phyloP scores from a whole-genome alignment of 2,113 vertebrate genomes.

The Phylloscopus trochilus region DNA sequence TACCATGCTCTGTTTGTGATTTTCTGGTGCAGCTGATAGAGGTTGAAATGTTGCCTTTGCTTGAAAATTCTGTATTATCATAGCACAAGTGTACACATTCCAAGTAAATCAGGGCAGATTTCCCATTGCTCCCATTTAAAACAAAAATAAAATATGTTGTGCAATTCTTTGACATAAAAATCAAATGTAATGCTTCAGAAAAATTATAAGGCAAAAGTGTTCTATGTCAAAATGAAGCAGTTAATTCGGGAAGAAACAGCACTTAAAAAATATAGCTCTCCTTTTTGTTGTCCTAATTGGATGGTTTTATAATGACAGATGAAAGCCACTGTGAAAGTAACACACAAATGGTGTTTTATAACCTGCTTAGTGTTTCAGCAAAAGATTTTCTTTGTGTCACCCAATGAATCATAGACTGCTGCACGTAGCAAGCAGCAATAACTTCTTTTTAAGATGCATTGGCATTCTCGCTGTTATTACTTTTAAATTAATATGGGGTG shows the following conservation, averaged over 20 bases:
- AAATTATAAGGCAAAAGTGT: neutral
- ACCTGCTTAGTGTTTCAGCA: constrained; percentile 35
- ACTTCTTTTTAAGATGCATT: neutral
- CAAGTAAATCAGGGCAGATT: neutral
- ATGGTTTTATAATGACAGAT: constrained; percentile 53
- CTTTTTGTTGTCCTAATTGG: constrained; percentile 56
- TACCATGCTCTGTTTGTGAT: neutral
- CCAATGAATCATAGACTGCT: constrained; percentile 25
- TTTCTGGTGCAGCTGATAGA: accelerated
- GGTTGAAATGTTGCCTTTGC: neutral
- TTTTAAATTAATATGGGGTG: constrained; percentile 22
- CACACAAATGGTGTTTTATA: constrained; percentile 43
- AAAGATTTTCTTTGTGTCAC: constrained; percentile 18
- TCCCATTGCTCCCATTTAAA: neutral
- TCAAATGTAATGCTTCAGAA: neutral
- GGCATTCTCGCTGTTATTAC: neutral
- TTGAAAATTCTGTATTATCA: neutral
- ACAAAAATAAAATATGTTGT: neutral
- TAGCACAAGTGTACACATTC: neutral
- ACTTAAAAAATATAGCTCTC: constrained; percentile 8
- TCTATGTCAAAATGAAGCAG: constrained; percentile 1
- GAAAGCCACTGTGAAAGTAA: constrained; percentile 23
- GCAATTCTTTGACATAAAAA: constrained; percentile 15
- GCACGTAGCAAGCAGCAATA: neutral
- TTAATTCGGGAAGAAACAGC: constrained; percentile 28